Evolutionary conservation across 2,888 invertebrate species (phyloP).

Genomic region (Galeopsomyia nigrocyanea): DNA sequence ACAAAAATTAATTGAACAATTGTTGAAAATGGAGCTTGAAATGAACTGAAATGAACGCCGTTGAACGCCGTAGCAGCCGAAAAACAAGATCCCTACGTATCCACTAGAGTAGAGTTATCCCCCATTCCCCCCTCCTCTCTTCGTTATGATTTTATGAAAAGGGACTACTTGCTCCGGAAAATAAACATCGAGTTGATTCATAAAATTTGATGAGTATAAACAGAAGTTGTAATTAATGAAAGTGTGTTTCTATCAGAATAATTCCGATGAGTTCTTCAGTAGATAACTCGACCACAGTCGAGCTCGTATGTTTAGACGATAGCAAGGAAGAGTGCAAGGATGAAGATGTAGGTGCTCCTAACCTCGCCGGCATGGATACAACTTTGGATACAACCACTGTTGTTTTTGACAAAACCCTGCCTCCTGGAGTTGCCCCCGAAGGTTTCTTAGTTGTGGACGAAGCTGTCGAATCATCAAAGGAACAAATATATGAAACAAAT

Average conservation of each 20-base stretch:
- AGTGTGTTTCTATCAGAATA: neutral
- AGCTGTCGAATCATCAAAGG: slow-evolving; percentile 27
- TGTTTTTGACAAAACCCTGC: slow-evolving; percentile 50
- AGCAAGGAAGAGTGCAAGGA: slow-evolving; percentile 2
- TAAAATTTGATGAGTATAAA: slow-evolving; percentile 8
- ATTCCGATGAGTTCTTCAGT: slow-evolving; percentile 10
- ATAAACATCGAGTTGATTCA: no score
- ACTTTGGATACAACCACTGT: slow-evolving; percentile 23
- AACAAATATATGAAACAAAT: neutral
- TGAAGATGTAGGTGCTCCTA: neutral
- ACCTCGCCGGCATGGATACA: slow-evolving; percentile 16
- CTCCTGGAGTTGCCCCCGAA: slow-evolving; percentile 54
- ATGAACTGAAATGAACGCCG: no score
- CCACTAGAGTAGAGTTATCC: no score
- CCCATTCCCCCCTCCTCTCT: no score
- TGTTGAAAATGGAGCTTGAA: no score
- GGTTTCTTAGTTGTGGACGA: slow-evolving; percentile 55
- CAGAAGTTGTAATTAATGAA: slow-evolving; percentile 4
- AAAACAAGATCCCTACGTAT: no score
- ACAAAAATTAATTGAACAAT: no score
- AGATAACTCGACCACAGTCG: slow-evolving; percentile 7
- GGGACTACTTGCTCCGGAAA: no score
- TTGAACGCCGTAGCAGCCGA: no score
- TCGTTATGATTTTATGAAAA: no score
- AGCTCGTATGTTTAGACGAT: slow-evolving; percentile 16